A percentile compares a stretch with the other conserved stretches of the same genome.
Evolutionary conservation across 2,113 vertebrate species (phyloP).

Genomic region (Anthoscopus minutus): DNA sequence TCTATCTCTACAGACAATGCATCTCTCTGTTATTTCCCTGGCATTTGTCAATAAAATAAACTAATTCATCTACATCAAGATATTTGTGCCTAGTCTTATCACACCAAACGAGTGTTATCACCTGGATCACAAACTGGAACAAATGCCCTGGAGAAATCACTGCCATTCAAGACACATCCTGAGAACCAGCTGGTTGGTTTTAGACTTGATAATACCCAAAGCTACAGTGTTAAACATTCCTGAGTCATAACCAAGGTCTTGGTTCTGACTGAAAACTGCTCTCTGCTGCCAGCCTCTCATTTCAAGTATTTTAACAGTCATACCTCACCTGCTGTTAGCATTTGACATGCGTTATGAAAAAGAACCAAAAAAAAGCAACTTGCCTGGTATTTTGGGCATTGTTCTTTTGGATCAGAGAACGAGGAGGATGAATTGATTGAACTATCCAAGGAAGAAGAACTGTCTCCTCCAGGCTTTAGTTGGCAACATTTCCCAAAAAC

Average conservation of each 20-base stretch:
- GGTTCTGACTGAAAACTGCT: not conserved
- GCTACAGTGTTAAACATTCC: not conserved
- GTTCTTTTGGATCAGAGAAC: conserved; percentile 85
- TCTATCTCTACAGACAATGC: not conserved
- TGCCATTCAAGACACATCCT: not conserved
- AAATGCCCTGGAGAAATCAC: not conserved
- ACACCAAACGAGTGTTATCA: accelerated
- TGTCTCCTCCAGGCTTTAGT: conserved; percentile 88
- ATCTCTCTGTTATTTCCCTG: not conserved
- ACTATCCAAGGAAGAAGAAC: conserved; percentile 93
- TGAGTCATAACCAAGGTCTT: not conserved
- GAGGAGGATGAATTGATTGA: conserved; percentile 79
- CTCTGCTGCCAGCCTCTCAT: not conserved
- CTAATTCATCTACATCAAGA: not conserved
- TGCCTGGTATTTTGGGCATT: conserved; percentile 89
- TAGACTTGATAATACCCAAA: not conserved
- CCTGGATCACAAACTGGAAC: not conserved
- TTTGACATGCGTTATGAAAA: accelerated
- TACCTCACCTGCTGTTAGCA: not conserved
- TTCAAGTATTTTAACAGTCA: not conserved
- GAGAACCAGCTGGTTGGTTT: not conserved
- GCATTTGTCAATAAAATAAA: not conserved
- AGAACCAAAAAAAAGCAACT: not conserved
- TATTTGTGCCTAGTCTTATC: not conserved
- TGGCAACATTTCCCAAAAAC: conserved; percentile 93